Percentiles rank a stretch among this genome's conserved stretches.
phyloP scores from a whole-genome alignment of 2,113 vertebrate genomes.

The Antidorcas marsupialis region DNA sequence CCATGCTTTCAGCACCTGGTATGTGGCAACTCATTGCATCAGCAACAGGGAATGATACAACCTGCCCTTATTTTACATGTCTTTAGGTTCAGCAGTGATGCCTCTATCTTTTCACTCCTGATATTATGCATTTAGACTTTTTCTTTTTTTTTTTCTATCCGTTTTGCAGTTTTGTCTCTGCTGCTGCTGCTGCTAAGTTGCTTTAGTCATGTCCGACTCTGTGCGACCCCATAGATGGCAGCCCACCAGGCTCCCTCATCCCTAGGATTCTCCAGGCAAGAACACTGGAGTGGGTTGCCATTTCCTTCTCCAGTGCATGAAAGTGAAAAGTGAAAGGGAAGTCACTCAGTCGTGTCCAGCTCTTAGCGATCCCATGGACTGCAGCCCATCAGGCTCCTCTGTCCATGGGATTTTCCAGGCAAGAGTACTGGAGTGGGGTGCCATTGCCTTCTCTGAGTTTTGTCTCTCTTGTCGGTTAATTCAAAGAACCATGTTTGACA shows the following conservation, averaged over 20 bases:
- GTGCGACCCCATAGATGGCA: background rate
- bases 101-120: background rate
- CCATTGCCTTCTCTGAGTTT: background rate
- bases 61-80: background rate
- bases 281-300: no score
- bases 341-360: no score
- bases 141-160: background rate
- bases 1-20: background rate
- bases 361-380: no score
- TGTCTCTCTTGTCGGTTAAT: background rate
- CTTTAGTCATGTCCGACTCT: fast-evolving
- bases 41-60: background rate
- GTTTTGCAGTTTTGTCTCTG: background rate
- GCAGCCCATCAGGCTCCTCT: background rate
- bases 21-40: background rate
- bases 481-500: background rate
- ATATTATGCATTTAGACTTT: background rate
- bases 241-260: background rate
- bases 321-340: no score
- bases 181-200: background rate
- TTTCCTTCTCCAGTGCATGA: no score
- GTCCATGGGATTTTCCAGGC: background rate
- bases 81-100: background rate
- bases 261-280: no score
- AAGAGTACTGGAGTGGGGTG: background rate